Percentiles rank a stretch among this genome's conserved stretches.
Evolutionary conservation across 2,888 invertebrate genomes (phyloP).

Genomic region (Serrognathus titanus): DNA sequence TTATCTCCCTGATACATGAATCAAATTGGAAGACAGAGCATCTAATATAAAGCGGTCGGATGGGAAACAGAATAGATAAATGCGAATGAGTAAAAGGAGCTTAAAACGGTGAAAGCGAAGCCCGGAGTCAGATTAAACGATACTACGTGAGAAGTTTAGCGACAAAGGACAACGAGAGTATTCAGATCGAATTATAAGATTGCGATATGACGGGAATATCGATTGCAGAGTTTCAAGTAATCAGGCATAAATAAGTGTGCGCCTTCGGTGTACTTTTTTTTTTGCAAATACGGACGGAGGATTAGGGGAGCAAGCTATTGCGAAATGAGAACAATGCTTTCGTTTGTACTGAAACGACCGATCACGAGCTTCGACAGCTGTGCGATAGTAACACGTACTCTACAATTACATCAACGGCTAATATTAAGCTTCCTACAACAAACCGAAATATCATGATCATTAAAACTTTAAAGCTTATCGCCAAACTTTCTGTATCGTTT

Average conservation of each 20-base stretch:
- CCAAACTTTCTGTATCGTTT: constrained; percentile 5
- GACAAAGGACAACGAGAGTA: constrained; percentile 1
- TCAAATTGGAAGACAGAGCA: no score
- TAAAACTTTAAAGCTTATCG: constrained; percentile 20
- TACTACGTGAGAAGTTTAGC: constrained; percentile 15
- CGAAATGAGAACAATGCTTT: constrained; percentile 13
- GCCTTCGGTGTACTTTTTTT: background rate
- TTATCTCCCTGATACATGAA: no score
- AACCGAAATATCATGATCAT: constrained; percentile 23
- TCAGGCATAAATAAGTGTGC: background rate
- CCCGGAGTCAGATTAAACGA: constrained; percentile 16
- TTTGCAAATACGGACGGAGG: no score
- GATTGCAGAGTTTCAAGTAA: constrained; percentile 27
- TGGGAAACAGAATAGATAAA: constrained; percentile 13
- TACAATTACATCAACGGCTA: constrained; percentile 28
- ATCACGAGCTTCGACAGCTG: constrained; percentile 26
- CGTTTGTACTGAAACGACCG: constrained; percentile 26
- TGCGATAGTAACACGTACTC: constrained; percentile 27
- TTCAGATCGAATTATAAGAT: no score
- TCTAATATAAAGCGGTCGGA: background rate
- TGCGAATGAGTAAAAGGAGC: constrained; percentile 7
- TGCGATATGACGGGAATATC: constrained; percentile 14
- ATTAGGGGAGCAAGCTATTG: no score
- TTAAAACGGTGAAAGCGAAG: constrained; percentile 10
- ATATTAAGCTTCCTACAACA: constrained; percentile 24